Evolutionary conservation across 2,113 vertebrate genomes (phyloP).

Genomic region (Grus americana): DNA sequence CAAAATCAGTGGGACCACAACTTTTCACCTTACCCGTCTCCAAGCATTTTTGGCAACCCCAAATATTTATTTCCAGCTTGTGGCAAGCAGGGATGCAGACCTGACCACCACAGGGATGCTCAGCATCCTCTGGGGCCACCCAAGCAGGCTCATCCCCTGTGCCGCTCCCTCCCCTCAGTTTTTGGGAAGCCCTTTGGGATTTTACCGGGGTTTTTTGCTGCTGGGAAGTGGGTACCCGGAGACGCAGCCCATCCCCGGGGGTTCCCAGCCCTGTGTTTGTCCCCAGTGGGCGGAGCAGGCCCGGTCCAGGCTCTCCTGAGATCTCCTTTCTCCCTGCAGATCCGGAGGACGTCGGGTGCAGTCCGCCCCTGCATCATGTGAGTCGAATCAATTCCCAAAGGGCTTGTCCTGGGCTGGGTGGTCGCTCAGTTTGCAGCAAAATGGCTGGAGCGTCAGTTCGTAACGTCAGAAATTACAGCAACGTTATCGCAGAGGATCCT

Average conservation of each 20-base stretch:
- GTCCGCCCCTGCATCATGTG: conserved; percentile 85
- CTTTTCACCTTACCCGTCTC: neutral
- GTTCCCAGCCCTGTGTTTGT: neutral
- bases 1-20: rapidly evolving
- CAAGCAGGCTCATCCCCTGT: neutral
- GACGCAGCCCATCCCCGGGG: neutral
- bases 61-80: neutral
- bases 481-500: neutral
- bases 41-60: neutral
- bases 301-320: neutral
- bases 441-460: neutral
- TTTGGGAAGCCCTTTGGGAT: neutral
- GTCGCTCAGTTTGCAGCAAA: neutral
- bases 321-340: conserved; percentile 70
- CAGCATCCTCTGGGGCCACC: neutral
- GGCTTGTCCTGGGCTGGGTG: neutral
- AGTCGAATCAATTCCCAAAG: neutral
- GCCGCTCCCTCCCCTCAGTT: neutral
- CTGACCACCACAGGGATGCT: neutral
- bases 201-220: neutral
- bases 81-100: neutral
- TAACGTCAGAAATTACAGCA: neutral
- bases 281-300: too few relatives aligned
- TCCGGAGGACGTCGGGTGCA: conserved; percentile 92
- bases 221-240: neutral